phyloP scores from a whole-genome alignment of 2,888 invertebrate species.

The Trichogramma dendrolimi region DNA sequence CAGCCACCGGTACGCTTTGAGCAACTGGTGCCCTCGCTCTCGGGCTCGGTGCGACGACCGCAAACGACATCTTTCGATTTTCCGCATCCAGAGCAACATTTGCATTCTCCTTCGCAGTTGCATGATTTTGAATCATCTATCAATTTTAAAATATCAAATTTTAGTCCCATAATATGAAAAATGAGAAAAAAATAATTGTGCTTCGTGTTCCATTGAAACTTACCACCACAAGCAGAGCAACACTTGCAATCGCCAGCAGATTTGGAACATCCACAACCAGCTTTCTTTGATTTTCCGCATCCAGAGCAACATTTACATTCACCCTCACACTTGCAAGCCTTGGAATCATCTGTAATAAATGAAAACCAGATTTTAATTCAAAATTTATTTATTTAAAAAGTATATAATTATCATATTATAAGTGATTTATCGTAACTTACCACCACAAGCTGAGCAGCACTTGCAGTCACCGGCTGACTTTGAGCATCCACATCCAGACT shows the following conservation, averaged over 20 bases:
- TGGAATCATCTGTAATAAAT: no score
- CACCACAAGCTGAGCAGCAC: background rate
- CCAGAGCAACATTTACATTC: background rate
- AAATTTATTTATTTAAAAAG: no score
- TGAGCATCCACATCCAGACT: background rate
- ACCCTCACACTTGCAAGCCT: background rate
- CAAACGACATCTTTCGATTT: background rate
- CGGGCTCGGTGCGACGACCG: background rate
- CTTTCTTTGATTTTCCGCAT: background rate
- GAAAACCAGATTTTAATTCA: no score
- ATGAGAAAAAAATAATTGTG: background rate
- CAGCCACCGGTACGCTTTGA: no score
- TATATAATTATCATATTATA: no score
- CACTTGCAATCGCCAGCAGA: background rate
- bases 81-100: background rate
- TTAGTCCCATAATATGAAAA: background rate
- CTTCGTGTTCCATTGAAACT: background rate
- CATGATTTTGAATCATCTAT: conserved; percentile 10
- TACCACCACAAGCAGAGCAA: conserved; percentile 10
- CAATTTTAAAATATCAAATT: background rate
- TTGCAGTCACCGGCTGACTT: background rate
- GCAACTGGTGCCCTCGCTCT: no score
- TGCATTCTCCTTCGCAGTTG: background rate
- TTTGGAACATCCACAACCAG: background rate
- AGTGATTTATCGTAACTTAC: background rate